Evolutionary conservation across 2,113 vertebrate genomes (phyloP).

Genomic region (human (Homo sapiens)): DNA sequence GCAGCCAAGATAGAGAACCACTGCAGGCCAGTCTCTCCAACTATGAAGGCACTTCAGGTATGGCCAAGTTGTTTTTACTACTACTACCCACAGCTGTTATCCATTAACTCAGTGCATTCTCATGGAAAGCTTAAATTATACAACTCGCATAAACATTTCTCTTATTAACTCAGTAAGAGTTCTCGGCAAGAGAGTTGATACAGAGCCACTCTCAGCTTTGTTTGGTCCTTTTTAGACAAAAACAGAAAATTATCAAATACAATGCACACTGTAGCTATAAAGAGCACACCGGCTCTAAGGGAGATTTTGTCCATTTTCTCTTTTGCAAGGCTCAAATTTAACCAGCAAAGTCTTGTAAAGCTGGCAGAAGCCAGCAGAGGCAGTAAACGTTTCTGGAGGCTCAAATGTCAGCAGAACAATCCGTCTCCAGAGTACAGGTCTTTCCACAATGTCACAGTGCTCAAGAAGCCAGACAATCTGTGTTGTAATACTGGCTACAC

Average conservation of each 20-base stretch:
- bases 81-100: constrained; percentile 35
- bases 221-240: constrained; percentile 31
- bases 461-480: neutral
- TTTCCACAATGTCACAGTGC: neutral
- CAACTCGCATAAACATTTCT: constrained; percentile 38
- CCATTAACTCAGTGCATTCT: constrained; percentile 42
- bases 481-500: neutral
- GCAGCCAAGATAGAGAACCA: neutral
- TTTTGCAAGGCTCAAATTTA: neutral
- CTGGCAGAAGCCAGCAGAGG: neutral
- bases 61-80: neutral
- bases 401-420: neutral
- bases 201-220: neutral
- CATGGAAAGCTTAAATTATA: constrained; percentile 29
- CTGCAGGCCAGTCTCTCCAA: neutral
- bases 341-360: neutral
- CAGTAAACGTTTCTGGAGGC: neutral
- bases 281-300: neutral
- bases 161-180: neutral
- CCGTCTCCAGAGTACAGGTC: neutral
- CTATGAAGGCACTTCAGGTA: neutral
- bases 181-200: neutral
- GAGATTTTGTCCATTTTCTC: neutral
- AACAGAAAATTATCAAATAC: neutral
- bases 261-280: neutral